A percentile compares a stretch with the other conserved stretches of the same genome.
These are phyloP conservation scores for Exocentrus adspersus DNA, from an alignment of 2,888 invertebrate species.

Conservation along the genomic window DNA sequence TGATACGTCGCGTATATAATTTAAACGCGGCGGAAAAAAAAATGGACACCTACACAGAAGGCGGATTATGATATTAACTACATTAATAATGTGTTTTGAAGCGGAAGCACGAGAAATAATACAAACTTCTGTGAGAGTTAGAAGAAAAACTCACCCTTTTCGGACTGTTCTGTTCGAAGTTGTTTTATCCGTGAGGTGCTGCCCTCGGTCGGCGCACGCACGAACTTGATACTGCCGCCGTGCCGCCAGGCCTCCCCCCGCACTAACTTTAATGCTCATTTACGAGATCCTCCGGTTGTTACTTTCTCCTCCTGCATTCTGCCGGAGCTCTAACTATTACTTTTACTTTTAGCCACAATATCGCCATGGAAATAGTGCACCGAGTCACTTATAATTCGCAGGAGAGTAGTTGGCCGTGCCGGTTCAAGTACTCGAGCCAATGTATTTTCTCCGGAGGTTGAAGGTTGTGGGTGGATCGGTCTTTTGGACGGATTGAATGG, in stretches of 20 bases:
- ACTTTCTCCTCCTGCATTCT: slow-evolving; percentile 47
- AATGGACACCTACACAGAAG: slow-evolving; percentile 22
- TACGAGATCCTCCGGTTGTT: slow-evolving; percentile 42
- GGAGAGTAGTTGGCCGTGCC: not conserved
- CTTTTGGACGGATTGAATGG: not conserved
- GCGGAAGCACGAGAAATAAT: too few species aligned
- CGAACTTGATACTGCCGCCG: slow-evolving; percentile 39
- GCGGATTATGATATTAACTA: slow-evolving; percentile 25
- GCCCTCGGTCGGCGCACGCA: slow-evolving; percentile 35
- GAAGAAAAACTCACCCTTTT: too few species aligned
- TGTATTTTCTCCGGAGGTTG: not conserved
- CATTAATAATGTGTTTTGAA: slow-evolving; percentile 22
- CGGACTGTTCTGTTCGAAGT: too few species aligned
- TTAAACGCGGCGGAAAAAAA: slow-evolving; percentile 18
- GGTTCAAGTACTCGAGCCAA: slow-evolving; percentile 24
- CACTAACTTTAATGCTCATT: slow-evolving; percentile 39
- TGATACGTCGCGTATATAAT: slow-evolving; percentile 15
- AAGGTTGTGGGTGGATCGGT: not conserved
- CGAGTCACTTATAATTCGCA: slow-evolving; percentile 17
- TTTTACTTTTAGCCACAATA: slow-evolving; percentile 45
- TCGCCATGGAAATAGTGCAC: slow-evolving; percentile 29
- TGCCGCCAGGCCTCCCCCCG: slow-evolving; percentile 8
- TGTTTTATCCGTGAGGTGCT: slow-evolving; percentile 45
- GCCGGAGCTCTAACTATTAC: slow-evolving; percentile 35
- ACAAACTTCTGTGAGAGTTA: too few species aligned